A percentile compares a stretch with the other conserved stretches of the same genome.
These are phyloP conservation scores for Chrysolina haemoptera DNA, from an alignment of 2,888 invertebrate genomes.

Conservation along the genomic window DNA sequence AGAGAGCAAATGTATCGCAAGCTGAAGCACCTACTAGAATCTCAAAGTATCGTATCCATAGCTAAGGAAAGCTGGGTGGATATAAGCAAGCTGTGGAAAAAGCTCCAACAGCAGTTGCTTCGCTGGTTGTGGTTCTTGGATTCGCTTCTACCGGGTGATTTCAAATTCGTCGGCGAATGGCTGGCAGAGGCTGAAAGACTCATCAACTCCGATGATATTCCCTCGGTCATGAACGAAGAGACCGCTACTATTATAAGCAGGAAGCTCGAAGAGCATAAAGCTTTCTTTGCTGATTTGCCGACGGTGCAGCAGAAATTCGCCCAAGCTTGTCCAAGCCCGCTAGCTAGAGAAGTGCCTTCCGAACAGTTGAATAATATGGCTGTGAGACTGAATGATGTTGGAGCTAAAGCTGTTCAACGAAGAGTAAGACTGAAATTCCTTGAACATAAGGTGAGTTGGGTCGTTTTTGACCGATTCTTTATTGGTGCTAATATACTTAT, in stretches of 20 bases:
- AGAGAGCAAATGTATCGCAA: constrained; percentile 82
- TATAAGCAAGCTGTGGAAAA: constrained; percentile 85
- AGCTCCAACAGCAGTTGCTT: constrained; percentile 83
- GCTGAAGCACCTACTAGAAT: constrained; percentile 84
- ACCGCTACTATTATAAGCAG: constrained; percentile 90
- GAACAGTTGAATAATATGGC: constrained; percentile 89
- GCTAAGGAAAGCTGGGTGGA: constrained; percentile 90
- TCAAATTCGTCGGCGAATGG: constrained; percentile 92
- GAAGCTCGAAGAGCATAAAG: constrained; percentile 90
- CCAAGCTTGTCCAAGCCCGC: constrained; percentile 78
- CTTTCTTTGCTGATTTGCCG: constrained; percentile 90
- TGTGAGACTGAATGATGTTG: constrained; percentile 82
- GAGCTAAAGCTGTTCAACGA: constrained; percentile 84
- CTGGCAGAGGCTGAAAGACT: constrained; percentile 89
- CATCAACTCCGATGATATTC: constrained; percentile 86
- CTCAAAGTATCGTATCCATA: constrained; percentile 86
- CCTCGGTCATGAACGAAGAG: constrained; percentile 88
- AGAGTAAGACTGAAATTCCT: constrained; percentile 90
- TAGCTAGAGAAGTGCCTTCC: constrained; percentile 80
- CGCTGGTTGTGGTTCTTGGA: constrained; percentile 94
- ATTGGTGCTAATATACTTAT: too few species aligned
- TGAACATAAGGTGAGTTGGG: constrained; percentile 81
- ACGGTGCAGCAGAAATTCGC: constrained; percentile 85
- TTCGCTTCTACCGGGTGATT: constrained; percentile 82
- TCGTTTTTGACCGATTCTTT: too few species aligned